A percentile compares a stretch with the other conserved stretches of the same genome.
These are phyloP conservation scores for Sylvia atricapilla DNA, from an alignment of 2,113 vertebrate species.

Conservation along the genomic window DNA sequence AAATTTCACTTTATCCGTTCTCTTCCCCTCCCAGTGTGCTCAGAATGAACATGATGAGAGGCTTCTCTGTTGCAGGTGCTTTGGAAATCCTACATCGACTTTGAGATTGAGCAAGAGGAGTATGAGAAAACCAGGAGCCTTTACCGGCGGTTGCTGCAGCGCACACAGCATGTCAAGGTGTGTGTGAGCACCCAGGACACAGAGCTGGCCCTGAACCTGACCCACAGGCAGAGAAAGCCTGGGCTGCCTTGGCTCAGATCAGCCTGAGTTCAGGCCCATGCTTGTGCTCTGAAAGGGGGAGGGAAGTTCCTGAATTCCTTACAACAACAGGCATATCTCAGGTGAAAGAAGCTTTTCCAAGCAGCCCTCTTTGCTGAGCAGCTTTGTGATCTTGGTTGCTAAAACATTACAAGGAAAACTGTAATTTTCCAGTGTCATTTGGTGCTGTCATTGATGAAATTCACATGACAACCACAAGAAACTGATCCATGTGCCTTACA, in stretches of 20 bases:
- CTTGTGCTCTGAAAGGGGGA: background rate
- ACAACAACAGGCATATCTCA: fast-evolving
- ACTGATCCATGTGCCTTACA: fast-evolving
- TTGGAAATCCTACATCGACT: constrained; percentile 99
- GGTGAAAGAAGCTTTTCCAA: background rate
- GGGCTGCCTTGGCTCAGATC: background rate
- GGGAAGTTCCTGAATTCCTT: background rate
- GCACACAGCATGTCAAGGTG: constrained; percentile 96
- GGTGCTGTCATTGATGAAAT: background rate
- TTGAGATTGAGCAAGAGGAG: constrained; percentile 97
- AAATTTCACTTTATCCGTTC: background rate
- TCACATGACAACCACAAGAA: background rate
- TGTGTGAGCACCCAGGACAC: background rate
- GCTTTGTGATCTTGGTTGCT: background rate
- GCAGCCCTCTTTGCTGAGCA: background rate
- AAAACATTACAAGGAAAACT: background rate
- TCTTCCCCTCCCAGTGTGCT: background rate
- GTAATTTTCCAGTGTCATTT: background rate
- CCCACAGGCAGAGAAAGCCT: fast-evolving
- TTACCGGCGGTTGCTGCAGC: constrained; percentile 88
- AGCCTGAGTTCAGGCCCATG: fast-evolving
- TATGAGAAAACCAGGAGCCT: constrained; percentile 91
- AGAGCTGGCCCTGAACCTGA: background rate
- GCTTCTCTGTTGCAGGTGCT: constrained; percentile 80
- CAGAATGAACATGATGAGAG: fast-evolving